Base-by-base conservation (phyloP, 64 coral and sea anemone species). In the Montipora cactus region DNA sequence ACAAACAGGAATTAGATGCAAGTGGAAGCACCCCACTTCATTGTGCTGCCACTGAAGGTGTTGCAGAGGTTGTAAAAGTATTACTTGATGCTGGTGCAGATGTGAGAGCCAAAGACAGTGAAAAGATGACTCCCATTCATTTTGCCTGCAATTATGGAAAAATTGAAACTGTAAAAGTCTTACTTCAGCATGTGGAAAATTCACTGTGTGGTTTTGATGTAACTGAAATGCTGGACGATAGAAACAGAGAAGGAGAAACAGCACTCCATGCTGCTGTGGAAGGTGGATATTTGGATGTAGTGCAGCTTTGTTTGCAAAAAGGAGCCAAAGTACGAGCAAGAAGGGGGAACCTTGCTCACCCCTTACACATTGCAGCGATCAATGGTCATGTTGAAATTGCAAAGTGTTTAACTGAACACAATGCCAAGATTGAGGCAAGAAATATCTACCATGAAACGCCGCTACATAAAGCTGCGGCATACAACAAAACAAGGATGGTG, bases 401-500 rank as follows among this genome's bases (percentile, higher is more conserved):
- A 55, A 87, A 96, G 45, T 76, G 94, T 22, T 94, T 99, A 45
- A 19, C 93, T 25, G n/a, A 96, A 14, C 79, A 92, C 78, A 81
- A 78, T 13, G 98, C 98, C n/a, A 94, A 99, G 75, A 94, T 99
- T 21, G 92, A 99, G 58, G 98, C 89, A 23, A 91, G 95, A 51
- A 96, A 99, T 90, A 47, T 75, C 8, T 92, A 87, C 67, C 98
- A 99, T 78, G 98, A 99, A 67, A 99, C 98, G 53, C 98, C 98
- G 0, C 55, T 99, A 12, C 98, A 99, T 74, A 95, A 88, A 89
- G 98, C 98, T 15, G 98, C 98, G 16, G 66, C 87, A 45, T 96
- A 87, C 46, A 94, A 96, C 50, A 96, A 86, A 59, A 51, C 79
- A 47, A 58, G 19, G 46, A 83, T 99, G 75, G 92, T 96, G 44